A percentile compares a stretch with the other conserved stretches of the same genome.
phyloP scores from a whole-genome alignment of 2,797 vertebrate species.

The Meda fulgida region DNA sequence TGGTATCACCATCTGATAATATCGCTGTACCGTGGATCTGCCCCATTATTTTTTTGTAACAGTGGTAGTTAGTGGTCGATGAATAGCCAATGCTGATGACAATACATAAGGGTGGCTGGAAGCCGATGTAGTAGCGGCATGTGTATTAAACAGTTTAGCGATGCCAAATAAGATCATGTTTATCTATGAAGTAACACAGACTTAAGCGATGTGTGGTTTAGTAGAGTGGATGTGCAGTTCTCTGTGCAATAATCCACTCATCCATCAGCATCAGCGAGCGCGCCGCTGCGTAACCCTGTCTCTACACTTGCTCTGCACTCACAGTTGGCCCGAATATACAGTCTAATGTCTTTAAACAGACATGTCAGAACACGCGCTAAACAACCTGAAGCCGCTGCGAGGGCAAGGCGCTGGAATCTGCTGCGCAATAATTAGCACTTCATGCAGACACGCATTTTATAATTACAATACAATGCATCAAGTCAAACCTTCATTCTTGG shows the following conservation, averaged over 20 bases:
- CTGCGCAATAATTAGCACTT: slow-evolving; percentile 24
- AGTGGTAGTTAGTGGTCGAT: not conserved
- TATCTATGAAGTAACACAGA: not conserved
- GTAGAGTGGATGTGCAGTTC: not conserved
- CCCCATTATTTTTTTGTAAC: not conserved
- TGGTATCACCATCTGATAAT: not conserved
- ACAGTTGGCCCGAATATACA: slow-evolving; percentile 48
- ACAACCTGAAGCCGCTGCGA: slow-evolving; percentile 46
- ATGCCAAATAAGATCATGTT: not conserved
- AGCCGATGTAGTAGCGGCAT: not conserved
- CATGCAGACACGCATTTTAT: not conserved
- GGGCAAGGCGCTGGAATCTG: slow-evolving; percentile 43
- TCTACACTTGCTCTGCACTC: not conserved
- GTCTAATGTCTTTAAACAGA: slow-evolving; percentile 66
- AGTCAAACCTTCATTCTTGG: not conserved
- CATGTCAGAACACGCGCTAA: slow-evolving; percentile 58
- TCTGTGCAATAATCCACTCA: slow-evolving; percentile 15
- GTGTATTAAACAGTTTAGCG: not conserved
- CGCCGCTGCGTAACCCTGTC: not conserved
- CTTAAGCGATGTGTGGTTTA: not conserved
- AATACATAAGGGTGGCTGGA: not conserved
- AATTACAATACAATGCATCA: not conserved
- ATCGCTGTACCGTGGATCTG: too few relatives aligned
- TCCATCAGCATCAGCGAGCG: slow-evolving; percentile 13
- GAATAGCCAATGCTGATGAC: not conserved